phyloP scores from a whole-genome alignment of 2,888 invertebrate genomes.

The Sipha maydis region DNA sequence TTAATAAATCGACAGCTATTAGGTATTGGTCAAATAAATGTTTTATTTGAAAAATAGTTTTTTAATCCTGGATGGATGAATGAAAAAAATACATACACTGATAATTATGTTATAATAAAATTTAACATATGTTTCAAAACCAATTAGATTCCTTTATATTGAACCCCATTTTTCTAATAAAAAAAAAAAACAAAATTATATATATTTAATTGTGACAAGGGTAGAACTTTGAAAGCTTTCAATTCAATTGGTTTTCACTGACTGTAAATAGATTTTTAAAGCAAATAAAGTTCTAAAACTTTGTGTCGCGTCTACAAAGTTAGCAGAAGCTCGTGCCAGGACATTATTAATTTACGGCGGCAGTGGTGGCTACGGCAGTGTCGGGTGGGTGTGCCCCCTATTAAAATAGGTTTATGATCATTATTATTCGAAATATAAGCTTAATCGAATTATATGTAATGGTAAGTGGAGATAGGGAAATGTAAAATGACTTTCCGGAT shows the following conservation, averaged over 20 bases:
- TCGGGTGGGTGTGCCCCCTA: constrained; percentile 19
- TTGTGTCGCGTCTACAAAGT: constrained; percentile 53
- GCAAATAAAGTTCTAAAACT: constrained; percentile 56
- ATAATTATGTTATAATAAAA: neutral
- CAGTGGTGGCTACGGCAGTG: constrained; percentile 16
- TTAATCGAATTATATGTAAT: constrained; percentile 41
- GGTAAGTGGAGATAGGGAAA: neutral
- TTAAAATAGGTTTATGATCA: constrained; percentile 40
- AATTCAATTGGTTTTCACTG: constrained; percentile 37
- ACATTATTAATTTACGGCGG: constrained; percentile 49
- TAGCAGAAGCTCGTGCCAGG: constrained; percentile 57
- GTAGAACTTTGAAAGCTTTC: constrained; percentile 39
- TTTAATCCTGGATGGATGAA: constrained; percentile 30
- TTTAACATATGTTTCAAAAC: neutral
- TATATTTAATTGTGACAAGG: neutral
- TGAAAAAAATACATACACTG: constrained; percentile 14
- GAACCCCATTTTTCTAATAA: neutral
- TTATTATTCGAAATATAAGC: constrained; percentile 40
- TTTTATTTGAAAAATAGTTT: no score
- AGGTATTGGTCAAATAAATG: neutral
- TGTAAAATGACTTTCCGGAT: constrained; percentile 17
- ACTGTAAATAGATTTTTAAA: constrained; percentile 47
- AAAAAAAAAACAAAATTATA: neutral
- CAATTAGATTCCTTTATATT: neutral
- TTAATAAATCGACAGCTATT: neutral